phyloP scores from a whole-genome alignment of 2,888 invertebrate genomes.

The Ornithoptera alexandrae region DNA sequence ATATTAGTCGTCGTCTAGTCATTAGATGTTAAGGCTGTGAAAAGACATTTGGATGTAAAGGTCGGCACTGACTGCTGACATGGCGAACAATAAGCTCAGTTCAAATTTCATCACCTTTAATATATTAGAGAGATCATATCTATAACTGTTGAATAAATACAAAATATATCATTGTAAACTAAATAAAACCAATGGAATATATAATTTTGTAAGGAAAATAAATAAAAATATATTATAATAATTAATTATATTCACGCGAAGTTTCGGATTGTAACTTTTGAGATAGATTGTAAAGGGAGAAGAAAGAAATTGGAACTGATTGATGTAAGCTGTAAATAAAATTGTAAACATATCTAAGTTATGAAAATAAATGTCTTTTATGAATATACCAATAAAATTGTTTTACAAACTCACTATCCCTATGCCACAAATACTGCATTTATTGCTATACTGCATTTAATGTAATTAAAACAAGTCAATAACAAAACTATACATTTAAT shows the following conservation, averaged over 20 bases:
- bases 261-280: constrained; percentile 41
- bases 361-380: constrained; percentile 38
- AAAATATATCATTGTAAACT: constrained; percentile 5
- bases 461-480: too few relatives aligned
- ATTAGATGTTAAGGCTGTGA: constrained; percentile 69
- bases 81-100: not conserved
- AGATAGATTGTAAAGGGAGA: constrained; percentile 55
- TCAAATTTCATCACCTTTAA: constrained; percentile 2
- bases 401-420: constrained; percentile 21
- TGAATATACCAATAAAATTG: constrained; percentile 20
- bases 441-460: too few relatives aligned
- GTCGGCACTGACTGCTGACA: not conserved
- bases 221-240: not conserved
- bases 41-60: constrained; percentile 50
- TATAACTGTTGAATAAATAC: constrained; percentile 20
- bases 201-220: constrained; percentile 3
- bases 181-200: not conserved
- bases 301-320: constrained; percentile 73
- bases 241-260: not conserved
- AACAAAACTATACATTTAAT: too few relatives aligned
- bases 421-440: too few relatives aligned
- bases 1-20: constrained; percentile 65
- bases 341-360: constrained; percentile 35
- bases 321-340: constrained; percentile 70
- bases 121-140: constrained; percentile 9